Base-by-base conservation (phyloP, 2,113 vertebrate genomes). In the Gallinago paraguaiae region DNA sequence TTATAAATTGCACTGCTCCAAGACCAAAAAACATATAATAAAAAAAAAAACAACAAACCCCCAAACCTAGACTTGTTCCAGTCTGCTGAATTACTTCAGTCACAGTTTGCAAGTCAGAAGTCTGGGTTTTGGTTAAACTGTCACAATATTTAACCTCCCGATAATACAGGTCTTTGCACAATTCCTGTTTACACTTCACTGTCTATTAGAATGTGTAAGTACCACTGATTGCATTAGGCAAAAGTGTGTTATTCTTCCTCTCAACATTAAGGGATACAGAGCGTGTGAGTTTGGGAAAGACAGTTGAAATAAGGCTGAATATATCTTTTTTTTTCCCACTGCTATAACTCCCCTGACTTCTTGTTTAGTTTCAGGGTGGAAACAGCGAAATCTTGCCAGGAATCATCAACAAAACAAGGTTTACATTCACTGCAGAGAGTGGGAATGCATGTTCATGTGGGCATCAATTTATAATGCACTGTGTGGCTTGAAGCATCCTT, bases 381-480 rank as follows among this genome's bases (percentile, higher is more conserved):
- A 93, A 69, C 16, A 35, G 76, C 63, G 31, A 37, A 79, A 20
- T 64, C 67, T 74, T 93, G 79, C 51, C 92, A 90, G 57, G 76
- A 92, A 90, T 92, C 80, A 27, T 86, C 83, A 94, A 84, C 51
- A 75, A 89, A 88, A 48, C 57, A 83, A 35, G 10, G 56, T 80
- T 90, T 83, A 82, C 56, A 48, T 67, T 88, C 88, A 57, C 53
- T 46, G 90, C 48, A 72, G 61, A 17, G 48, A 75, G 57, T 54
- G 50, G 74, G 82, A 87, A 85, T 37, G 57, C 60, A 20, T 61
- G 88, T 71, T 81, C 64, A 14, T 2, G 6, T 18, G 69, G 76
- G 30, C 77, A 95, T 95, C 88, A 92, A 88, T 95, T 94, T 93
- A 81, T 84, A 86, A 96, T 53, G 77, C 25, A 45, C 12, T 13